Evolutionary conservation across 2,888 invertebrate species (phyloP), one percentile per base, ranked within the genome.

Genomic region (Marasmarcha lunaedactyla): DNA sequence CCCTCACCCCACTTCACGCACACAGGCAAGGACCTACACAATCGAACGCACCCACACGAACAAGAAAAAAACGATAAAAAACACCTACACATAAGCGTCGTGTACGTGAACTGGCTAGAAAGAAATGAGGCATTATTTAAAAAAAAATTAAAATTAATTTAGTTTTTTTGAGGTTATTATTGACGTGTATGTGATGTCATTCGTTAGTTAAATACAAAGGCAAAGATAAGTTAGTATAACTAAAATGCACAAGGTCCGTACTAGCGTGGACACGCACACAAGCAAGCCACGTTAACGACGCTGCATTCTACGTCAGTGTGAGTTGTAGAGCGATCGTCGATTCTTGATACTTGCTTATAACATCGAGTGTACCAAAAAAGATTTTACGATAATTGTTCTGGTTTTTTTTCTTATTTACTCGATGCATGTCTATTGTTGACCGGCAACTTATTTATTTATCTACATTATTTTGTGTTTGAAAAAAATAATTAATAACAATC

Each of bases 21-120:
- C 63, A 64, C 70, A 53, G 50, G 14, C 13, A 26, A 42, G 41
- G 45, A 40, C 26, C 25, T 56, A 72, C 68, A 83, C 78, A 79
- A 79, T 77, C 71, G 72, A 76, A 77, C 69, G 69, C 76, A 79
- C 81, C 66, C 81, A 81, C 79, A 81, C 83, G 61, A 55, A 51
- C 62, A 20, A 71, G 59, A 74, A 78, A 78, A n/a, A 83, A 81
- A 77, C 77, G 74, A 76, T 78, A 81, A 83, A 81, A 81, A 81
- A 62, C 74, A 71, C 74, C 77, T 76, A 60, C 62, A 58, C 51
- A 63, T 53, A 49, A 33, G 34, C 15, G n/a, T 13, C 2, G 9
- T 30, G 10, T 30, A 30, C 9, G 30, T 30, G 30, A n/a, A 30
- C 30, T 20, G 20, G 20, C 20, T 53, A 63, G 60, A 62, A 45